Percentiles rank a stretch among this genome's conserved stretches.
Conservation (phyloP, 1,140 invertebrate species). For the Drosophila nebulosa region DNA sequence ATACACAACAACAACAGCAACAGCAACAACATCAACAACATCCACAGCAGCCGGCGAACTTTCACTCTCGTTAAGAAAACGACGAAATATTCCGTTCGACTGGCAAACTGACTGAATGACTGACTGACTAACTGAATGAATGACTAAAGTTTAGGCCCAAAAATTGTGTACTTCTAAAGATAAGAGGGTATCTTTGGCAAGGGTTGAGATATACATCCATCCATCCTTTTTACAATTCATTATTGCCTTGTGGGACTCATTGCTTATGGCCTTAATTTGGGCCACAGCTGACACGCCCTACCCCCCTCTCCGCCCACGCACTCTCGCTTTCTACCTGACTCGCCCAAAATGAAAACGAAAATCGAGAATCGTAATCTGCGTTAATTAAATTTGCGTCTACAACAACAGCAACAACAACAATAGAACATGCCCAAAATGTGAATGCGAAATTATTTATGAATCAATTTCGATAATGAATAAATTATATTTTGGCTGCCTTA, state of each 20-base stretch:
- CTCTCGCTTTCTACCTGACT: background rate
- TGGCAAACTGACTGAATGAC: background rate
- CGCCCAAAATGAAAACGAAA: constrained; percentile 6
- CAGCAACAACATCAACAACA: background rate
- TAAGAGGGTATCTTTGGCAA: background rate
- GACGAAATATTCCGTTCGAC: constrained; percentile 32
- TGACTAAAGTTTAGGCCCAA: background rate
- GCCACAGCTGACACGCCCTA: background rate
- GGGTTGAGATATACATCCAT: background rate
- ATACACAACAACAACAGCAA: constrained; percentile 4
- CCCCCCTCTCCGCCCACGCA: background rate
- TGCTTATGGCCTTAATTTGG: constrained; percentile 1
- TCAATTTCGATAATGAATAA: constrained; percentile 72
- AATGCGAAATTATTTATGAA: constrained; percentile 66
- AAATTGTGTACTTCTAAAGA: background rate
- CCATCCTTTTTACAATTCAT: background rate
- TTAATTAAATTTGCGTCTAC: constrained; percentile 50
- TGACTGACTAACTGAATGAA: too few species aligned
- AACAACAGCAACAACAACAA: background rate
- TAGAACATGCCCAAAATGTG: constrained; percentile 9
- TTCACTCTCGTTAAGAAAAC: constrained; percentile 61
- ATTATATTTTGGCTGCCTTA: constrained; percentile 27
- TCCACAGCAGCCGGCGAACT: constrained; percentile 36
- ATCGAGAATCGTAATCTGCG: constrained; percentile 58
- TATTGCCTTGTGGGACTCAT: background rate